A percentile compares a stretch with the other conserved stretches of the same genome.
Evolutionary conservation across 2,888 invertebrate species (phyloP).

Genomic region (Drosophila emarginata): DNA sequence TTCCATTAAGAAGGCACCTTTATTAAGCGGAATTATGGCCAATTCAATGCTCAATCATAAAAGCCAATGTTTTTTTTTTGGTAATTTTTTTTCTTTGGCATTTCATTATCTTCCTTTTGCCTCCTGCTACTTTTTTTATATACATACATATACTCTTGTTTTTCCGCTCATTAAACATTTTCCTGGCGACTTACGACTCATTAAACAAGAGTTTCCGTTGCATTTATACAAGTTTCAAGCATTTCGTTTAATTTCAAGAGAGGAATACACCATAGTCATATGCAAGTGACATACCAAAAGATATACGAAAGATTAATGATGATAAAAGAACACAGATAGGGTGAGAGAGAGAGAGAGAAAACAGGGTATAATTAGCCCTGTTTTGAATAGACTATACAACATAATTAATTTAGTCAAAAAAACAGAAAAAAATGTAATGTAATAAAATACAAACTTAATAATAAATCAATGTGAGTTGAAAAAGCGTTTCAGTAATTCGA

Average conservation of each 20-base stretch:
- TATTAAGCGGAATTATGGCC: neutral
- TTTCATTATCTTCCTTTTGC: neutral
- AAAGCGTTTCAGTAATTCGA: neutral
- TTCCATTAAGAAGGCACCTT: slow-evolving; percentile 1
- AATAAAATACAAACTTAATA: neutral
- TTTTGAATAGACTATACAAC: neutral
- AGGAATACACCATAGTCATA: neutral
- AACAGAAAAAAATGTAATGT: neutral
- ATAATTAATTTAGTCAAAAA: neutral
- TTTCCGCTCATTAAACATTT: slow-evolving; percentile 6
- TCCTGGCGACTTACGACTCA: neutral
- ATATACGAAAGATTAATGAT: slow-evolving; percentile 2
- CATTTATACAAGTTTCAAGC: neutral
- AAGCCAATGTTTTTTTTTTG: neutral
- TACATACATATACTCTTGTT: neutral
- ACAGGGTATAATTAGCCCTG: neutral
- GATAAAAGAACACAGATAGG: neutral
- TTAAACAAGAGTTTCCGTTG: neutral
- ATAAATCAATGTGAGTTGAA: neutral
- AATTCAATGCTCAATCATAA: neutral
- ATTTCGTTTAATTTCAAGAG: neutral
- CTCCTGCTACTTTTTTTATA: neutral
- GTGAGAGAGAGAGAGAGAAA: neutral
- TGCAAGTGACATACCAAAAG: slow-evolving; percentile 3
- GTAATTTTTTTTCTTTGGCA: neutral